Conservation (phyloP, 2,113 vertebrate genomes). For the Loxodonta africana region DNA sequence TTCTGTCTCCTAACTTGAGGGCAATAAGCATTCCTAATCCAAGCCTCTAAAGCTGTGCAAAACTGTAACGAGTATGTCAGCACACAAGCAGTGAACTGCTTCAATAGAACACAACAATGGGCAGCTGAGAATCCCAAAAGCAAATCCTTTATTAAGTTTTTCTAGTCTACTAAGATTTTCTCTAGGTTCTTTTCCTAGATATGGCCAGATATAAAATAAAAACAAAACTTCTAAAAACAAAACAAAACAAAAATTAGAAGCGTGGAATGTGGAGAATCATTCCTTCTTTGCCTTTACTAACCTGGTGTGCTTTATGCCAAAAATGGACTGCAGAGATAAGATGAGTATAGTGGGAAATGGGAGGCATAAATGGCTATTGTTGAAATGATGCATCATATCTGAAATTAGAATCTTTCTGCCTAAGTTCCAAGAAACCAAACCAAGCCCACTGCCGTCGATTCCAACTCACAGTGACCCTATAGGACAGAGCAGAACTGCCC, state of each 20-base stretch:
- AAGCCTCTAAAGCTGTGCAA: neutral
- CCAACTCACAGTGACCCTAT: no score
- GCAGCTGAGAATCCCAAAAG: constrained; percentile 32
- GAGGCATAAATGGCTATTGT: neutral
- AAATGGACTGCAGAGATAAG: constrained; percentile 15
- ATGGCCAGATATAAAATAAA: neutral
- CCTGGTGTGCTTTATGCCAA: constrained; percentile 31
- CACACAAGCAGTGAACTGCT: constrained; percentile 1
- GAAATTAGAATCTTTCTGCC: constrained; percentile 40
- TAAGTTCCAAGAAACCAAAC: neutral
- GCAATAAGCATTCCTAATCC: neutral
- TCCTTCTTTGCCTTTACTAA: neutral
- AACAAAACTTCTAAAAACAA: neutral
- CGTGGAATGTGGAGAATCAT: neutral
- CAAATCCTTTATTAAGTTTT: constrained; percentile 12
- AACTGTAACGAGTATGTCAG: constrained; percentile 20
- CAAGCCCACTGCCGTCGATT: no score
- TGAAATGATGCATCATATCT: constrained; percentile 35
- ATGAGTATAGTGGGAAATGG: neutral
- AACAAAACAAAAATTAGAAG: neutral
- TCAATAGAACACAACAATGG: neutral
- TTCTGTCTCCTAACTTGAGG: constrained; percentile 21
- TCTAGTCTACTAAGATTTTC: constrained; percentile 3
- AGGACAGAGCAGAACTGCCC: no score
- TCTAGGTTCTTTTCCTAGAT: neutral